phyloP scores from a whole-genome alignment of 37 sponge, comb jelly and placozoan genomes.

The Crambe crambe region DNA sequence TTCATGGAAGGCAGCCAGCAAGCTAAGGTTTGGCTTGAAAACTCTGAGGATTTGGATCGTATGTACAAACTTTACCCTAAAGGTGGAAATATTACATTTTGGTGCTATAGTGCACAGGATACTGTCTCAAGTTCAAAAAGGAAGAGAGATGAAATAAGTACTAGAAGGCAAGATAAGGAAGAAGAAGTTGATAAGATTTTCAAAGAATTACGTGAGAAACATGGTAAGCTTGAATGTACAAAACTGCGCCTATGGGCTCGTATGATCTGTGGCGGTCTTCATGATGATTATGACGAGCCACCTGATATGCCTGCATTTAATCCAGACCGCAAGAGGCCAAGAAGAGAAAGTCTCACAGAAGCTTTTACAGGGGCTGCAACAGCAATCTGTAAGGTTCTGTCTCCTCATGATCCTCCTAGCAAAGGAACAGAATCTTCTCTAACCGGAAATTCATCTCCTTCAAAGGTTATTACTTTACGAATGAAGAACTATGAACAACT shows the following conservation, averaged over 20 bases:
- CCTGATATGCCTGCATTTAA: slow-evolving; percentile 15
- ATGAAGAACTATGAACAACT: too few relatives aligned
- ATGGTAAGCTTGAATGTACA: slow-evolving; percentile 18
- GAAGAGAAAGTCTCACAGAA: slow-evolving; percentile 20
- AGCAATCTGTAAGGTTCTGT: too few relatives aligned
- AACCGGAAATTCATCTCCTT: too few relatives aligned
- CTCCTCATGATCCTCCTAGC: too few relatives aligned
- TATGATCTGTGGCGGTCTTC: too few relatives aligned
- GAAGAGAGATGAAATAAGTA: background rate
- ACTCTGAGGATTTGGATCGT: slow-evolving; percentile 9
- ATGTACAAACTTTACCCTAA: slow-evolving; percentile 29
- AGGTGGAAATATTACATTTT: slow-evolving; percentile 24
- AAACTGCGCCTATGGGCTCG: slow-evolving; percentile 33
- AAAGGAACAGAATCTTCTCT: too few relatives aligned
- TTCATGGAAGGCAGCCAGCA: slow-evolving; percentile 22
- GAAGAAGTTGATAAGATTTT: slow-evolving; percentile 25
- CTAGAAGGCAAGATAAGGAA: background rate
- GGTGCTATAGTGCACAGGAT: slow-evolving; percentile 10
- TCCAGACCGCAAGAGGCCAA: background rate
- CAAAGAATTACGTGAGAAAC: slow-evolving; percentile 22
- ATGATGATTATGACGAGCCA: too few relatives aligned
- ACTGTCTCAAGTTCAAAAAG: background rate
- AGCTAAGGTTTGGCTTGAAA: slow-evolving; percentile 17
- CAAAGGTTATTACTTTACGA: too few relatives aligned
- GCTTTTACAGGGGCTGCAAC: too few relatives aligned